These are phyloP conservation scores for Chelidonichthys spinosus DNA, from an alignment of 2,797 vertebrate genomes.

Conservation along the genomic window DNA sequence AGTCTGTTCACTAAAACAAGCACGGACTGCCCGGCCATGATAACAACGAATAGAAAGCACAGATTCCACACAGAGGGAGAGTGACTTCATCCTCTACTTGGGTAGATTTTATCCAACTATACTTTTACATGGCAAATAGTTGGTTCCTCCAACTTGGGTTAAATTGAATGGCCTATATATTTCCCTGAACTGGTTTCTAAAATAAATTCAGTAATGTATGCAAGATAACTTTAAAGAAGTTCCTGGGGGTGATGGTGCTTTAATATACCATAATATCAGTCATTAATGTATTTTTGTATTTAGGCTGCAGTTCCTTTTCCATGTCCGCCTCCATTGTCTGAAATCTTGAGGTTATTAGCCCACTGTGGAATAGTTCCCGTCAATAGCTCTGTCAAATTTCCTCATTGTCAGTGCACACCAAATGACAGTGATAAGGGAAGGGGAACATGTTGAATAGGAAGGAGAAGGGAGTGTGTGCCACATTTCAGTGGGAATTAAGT, in stretches of 20 bases:
- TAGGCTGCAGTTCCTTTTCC: constrained; percentile 30
- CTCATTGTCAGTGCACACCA: constrained; percentile 60
- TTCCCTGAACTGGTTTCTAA: background rate
- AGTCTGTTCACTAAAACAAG: too few species aligned
- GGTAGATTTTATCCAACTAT: background rate
- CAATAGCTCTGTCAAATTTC: constrained; percentile 66
- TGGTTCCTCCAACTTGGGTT: background rate
- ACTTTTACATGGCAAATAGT: too few species aligned
- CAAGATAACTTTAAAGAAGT: constrained; percentile 11
- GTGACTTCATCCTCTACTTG: background rate
- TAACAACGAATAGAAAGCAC: too few species aligned
- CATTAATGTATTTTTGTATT: constrained; percentile 36
- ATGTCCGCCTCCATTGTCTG: constrained; percentile 57
- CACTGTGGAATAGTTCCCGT: constrained; percentile 56
- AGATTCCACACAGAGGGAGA: background rate
- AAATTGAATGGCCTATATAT: background rate
- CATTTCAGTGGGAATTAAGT: constrained; percentile 75
- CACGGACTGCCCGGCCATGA: too few species aligned
- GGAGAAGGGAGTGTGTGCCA: constrained; percentile 54
- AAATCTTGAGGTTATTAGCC: constrained; percentile 61
- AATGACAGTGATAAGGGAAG: constrained; percentile 65
- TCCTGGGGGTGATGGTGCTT: constrained; percentile 16
- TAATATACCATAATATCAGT: constrained; percentile 25
- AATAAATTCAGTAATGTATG: background rate
- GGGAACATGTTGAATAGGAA: constrained; percentile 30